phyloP scores from a whole-genome alignment of 1,140 invertebrate species.

The Nylanderia fulva region DNA sequence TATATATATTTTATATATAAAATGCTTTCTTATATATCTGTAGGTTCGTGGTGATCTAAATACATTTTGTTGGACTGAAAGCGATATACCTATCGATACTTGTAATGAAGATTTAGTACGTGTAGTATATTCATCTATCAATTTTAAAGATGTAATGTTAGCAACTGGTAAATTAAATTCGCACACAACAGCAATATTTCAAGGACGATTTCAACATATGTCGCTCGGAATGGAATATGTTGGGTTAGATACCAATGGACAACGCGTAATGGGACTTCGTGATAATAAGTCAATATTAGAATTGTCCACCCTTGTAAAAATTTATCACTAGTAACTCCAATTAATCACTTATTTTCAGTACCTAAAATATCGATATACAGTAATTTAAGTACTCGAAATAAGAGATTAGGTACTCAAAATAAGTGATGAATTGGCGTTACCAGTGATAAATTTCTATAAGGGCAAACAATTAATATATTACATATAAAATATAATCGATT shows the following conservation, averaged over 20 bases:
- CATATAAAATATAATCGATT: neutral
- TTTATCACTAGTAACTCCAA: no score
- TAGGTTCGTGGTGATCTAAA: conserved; percentile 92
- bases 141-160: conserved; percentile 92
- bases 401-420: no score
- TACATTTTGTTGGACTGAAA: conserved; percentile 93
- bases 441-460: no score
- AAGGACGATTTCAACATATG: conserved; percentile 82
- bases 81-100: conserved; percentile 81
- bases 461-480: no score
- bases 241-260: neutral
- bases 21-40: neutral
- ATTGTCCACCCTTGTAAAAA: neutral
- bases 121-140: conserved; percentile 88
- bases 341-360: no score
- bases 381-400: no score
- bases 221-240: conserved; percentile 12
- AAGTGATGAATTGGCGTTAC: no score
- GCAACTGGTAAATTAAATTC: conserved; percentile 90
- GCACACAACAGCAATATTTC: conserved; percentile 86
- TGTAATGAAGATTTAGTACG: conserved; percentile 83
- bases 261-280: conserved; percentile 10
- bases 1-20: neutral
- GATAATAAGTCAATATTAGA: neutral
- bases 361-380: no score